phyloP scores from a whole-genome alignment of 1,140 invertebrate species.

The Papilio glaucus region DNA sequence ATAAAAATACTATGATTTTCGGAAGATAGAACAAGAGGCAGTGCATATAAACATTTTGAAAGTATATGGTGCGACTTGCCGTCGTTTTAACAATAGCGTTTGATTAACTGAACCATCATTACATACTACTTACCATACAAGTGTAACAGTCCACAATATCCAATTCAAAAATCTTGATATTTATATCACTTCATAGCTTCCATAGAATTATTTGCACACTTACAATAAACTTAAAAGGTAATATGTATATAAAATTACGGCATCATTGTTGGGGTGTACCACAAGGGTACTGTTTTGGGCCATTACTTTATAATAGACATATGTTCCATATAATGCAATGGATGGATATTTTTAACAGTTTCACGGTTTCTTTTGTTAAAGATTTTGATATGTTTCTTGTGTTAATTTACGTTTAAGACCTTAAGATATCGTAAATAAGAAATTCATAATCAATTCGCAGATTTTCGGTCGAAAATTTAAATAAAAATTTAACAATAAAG shows the following conservation, averaged over 20 bases:
- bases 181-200: neutral
- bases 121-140: neutral
- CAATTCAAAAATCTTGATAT: neutral
- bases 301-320: neutral
- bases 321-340: too few relatives aligned
- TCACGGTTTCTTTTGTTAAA: neutral
- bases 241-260: neutral
- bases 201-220: neutral
- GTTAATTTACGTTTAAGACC: neutral
- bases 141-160: neutral
- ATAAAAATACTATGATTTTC: too few relatives aligned
- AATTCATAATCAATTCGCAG: neutral
- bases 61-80: neutral
- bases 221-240: neutral
- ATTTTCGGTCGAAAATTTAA: neutral
- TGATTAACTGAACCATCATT: neutral
- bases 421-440: too few relatives aligned
- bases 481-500: neutral
- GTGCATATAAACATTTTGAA: neutral
- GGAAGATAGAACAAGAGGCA: slow-evolving; percentile 39
- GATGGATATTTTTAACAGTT: too few relatives aligned
- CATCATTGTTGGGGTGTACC: neutral
- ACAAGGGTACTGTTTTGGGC: neutral
- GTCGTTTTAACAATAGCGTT: neutral
- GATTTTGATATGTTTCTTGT: neutral